Base-by-base conservation (phyloP, 2,113 vertebrate species). In the Butastur rufipennis region DNA sequence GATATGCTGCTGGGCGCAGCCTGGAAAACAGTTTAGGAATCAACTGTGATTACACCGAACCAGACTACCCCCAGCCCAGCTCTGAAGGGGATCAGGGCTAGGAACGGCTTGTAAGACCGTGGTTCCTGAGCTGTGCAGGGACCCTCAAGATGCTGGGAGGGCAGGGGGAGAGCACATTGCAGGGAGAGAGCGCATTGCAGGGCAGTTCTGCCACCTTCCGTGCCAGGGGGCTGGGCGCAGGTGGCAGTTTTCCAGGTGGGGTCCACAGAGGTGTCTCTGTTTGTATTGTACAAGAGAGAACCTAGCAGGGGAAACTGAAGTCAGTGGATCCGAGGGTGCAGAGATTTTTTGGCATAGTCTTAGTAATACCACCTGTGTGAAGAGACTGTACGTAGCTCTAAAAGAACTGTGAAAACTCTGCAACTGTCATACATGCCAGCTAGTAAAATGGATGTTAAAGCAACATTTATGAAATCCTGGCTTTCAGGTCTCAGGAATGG, bases 81-180 rank as follows among this genome's bases (percentile, higher is more conserved):
- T 67, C 52, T 52, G 34, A 34, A 63, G 34, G 14, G 34, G 22
- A 23, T 42, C 11, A 36, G 31, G 19, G 47, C 11, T 10, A 36
- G 29, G 42, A 67, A 55, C 7, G 8, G 27, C 10, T 47, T 45
- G 16, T 43, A 11, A 22, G 8, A 4, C 7, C 5, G 0, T 0
- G 6, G 31, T 9, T 47, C 7, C 31, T 1, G 13, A 61, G 12
- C 53, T 70, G 26, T 13, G 38, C 48, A 42, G 32, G 15, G 48
- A 3, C 7, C 11, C 48, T 4, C 1, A 2, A 11, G 32, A 36
- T 14, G 6, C 25, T 34, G 56, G 56, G 38, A 55, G 17, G 16
- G 50, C 27, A 53, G n/a, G 9, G 32, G 13, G 13, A 36, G 22
- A 47, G 47, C 2, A 0, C 10, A 25, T 14, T 15, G n/a, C 4